These are phyloP conservation scores for Drosophila tanythrix DNA, from an alignment of 2,888 invertebrate species.

Conservation along the genomic window DNA sequence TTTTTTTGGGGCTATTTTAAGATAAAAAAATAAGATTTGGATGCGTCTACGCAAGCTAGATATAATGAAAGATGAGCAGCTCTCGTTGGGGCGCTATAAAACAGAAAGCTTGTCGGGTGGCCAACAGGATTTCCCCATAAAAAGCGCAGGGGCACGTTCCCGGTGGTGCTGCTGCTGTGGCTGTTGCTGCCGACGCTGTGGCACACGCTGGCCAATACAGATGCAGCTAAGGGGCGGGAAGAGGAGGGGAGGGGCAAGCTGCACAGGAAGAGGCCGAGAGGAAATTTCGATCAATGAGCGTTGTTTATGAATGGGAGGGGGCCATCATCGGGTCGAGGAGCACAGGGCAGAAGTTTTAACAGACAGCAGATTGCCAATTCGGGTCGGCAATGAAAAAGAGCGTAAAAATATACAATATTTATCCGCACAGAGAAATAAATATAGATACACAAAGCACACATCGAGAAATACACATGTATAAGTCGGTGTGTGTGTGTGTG, in stretches of 20 bases:
- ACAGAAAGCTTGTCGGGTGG: slow-evolving; percentile 57
- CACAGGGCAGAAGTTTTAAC: slow-evolving; percentile 31
- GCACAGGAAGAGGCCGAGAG: slow-evolving; percentile 60
- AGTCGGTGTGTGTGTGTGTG: neutral
- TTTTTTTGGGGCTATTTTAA: slow-evolving; percentile 44
- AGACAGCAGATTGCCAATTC: slow-evolving; percentile 64
- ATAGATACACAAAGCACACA: slow-evolving; percentile 12
- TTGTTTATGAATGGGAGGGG: slow-evolving; percentile 37
- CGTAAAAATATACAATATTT: slow-evolving; percentile 59
- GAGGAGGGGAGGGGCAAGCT: neutral
- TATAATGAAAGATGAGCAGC: slow-evolving; percentile 46
- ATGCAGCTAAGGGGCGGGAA: slow-evolving; percentile 20
- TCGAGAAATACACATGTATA: neutral
- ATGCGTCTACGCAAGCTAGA: slow-evolving; percentile 30
- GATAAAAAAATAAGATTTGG: slow-evolving; percentile 10
- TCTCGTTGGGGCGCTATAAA: slow-evolving; percentile 67
- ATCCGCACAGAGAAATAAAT: slow-evolving; percentile 18
- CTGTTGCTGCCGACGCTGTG: slow-evolving; percentile 4
- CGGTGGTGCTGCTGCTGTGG: neutral
- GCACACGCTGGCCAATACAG: slow-evolving; percentile 48
- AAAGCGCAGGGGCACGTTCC: slow-evolving; percentile 58
- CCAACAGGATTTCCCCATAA: slow-evolving; percentile 82
- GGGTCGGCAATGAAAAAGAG: slow-evolving; percentile 73
- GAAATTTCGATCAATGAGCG: slow-evolving; percentile 72
- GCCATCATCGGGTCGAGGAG: neutral